phyloP scores from a whole-genome alignment of 2,888 invertebrate genomes.

The Pedicia rivosa region DNA sequence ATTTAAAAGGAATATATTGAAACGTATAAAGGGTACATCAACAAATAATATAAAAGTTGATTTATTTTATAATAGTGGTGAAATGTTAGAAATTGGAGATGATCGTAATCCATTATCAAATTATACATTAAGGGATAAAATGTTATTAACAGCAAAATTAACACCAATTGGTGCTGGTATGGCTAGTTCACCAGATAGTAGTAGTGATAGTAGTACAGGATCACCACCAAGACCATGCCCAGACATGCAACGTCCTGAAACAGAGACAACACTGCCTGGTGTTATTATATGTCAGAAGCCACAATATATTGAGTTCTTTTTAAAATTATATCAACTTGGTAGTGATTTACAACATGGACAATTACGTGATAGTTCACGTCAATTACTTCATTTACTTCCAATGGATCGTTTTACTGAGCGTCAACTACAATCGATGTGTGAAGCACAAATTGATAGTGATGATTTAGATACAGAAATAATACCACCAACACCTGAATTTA shows the following conservation, averaged over 20 bases:
- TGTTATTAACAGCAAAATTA: slow-evolving; percentile 66
- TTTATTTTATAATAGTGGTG: slow-evolving; percentile 69
- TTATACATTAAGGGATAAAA: slow-evolving; percentile 75
- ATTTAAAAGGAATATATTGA: slow-evolving; percentile 59
- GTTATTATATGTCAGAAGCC: slow-evolving; percentile 78
- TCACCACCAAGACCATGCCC: slow-evolving; percentile 72
- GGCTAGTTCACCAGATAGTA: slow-evolving; percentile 68
- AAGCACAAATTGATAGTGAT: slow-evolving; percentile 8
- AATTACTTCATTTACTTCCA: slow-evolving; percentile 25
- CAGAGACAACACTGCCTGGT: slow-evolving; percentile 80
- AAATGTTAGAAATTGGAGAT: slow-evolving; percentile 70
- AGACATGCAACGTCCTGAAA: slow-evolving; percentile 62
- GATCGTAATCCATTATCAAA: slow-evolving; percentile 77
- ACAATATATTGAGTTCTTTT: slow-evolving; percentile 62
- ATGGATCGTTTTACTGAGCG: slow-evolving; percentile 32
- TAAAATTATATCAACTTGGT: slow-evolving; percentile 78
- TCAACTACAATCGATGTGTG: slow-evolving; percentile 27
- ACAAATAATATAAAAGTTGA: slow-evolving; percentile 72
- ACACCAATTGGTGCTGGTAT: slow-evolving; percentile 53
- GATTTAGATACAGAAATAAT: slow-evolving; percentile 6
- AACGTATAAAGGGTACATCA: slow-evolving; percentile 34
- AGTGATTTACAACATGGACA: slow-evolving; percentile 63
- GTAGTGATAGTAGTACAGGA: slow-evolving; percentile 86
- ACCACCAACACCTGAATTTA: slow-evolving; percentile 35
- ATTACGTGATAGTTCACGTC: slow-evolving; percentile 53